phyloP scores from a whole-genome alignment of 2,797 vertebrate genomes.

The Peromyscus nudipes region DNA sequence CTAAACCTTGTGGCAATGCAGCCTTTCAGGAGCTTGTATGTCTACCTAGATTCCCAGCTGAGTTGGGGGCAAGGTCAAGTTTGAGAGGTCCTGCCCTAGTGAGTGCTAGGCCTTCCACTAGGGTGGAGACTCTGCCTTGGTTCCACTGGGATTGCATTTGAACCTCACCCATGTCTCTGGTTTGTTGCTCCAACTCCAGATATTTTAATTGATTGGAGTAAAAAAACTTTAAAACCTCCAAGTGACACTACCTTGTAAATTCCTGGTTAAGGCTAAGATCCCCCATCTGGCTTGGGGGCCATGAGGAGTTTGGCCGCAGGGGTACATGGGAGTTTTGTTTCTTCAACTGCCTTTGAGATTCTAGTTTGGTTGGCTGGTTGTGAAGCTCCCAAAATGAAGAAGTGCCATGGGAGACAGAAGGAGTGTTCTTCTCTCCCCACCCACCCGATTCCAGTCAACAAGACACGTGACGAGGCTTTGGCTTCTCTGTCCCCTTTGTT shows the following conservation, averaged over 20 bases:
- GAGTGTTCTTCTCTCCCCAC: slow-evolving; percentile 12
- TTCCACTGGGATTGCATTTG: not conserved
- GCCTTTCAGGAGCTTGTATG: not conserved
- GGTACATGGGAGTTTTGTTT: not conserved
- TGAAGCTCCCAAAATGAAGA: slow-evolving; percentile 11
- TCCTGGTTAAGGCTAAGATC: not conserved
- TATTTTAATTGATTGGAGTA: not conserved
- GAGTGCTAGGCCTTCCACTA: not conserved
- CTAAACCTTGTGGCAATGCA: not conserved
- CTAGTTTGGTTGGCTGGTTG: slow-evolving; percentile 40
- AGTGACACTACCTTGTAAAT: not conserved
- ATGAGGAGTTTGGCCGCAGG: not conserved
- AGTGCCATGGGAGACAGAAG: not conserved
- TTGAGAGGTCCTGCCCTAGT: not conserved
- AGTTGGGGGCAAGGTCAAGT: not conserved
- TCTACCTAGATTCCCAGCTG: not conserved
- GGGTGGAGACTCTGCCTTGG: not conserved
- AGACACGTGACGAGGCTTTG: not conserved
- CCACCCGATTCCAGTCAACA: not conserved
- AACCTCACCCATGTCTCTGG: not conserved
- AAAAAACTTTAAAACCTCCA: not conserved
- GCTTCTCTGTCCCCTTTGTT: not conserved
- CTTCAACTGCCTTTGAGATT: slow-evolving; percentile 1
- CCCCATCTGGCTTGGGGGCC: not conserved
- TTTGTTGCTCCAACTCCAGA: not conserved